Conservation (phyloP, 2,797 vertebrate genomes). For the Melanotaenia trifasciata region DNA sequence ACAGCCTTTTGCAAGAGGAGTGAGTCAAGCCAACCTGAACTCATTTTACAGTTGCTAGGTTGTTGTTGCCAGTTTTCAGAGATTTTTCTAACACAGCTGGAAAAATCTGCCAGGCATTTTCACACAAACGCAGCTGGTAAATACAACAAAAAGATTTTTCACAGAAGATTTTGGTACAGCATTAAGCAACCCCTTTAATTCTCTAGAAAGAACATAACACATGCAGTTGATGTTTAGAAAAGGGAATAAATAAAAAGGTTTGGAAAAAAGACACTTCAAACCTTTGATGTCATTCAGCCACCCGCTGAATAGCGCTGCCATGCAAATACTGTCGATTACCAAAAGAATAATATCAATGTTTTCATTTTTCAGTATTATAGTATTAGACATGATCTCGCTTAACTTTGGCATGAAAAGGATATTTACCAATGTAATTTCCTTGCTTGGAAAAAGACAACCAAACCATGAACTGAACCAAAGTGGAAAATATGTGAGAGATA, state of each 20-base stretch:
- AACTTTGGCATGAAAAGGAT: neutral
- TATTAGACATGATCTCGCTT: neutral
- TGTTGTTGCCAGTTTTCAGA: neutral
- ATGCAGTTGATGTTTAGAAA: neutral
- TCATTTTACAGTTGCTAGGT: neutral
- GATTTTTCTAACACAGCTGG: neutral
- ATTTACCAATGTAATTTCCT: slow-evolving; percentile 7
- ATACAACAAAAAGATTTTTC: neutral
- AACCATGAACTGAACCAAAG: slow-evolving; percentile 3
- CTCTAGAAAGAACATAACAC: neutral
- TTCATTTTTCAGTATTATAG: neutral
- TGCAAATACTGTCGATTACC: neutral
- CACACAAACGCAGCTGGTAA: slow-evolving; percentile 3
- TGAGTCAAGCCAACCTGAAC: neutral
- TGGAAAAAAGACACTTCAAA: neutral
- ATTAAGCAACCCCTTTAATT: neutral
- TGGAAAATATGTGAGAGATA: slow-evolving; percentile 3
- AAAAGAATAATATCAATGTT: neutral
- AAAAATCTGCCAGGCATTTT: neutral
- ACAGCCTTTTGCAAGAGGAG: neutral
- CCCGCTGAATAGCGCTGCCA: neutral
- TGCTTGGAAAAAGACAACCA: slow-evolving; percentile 3
- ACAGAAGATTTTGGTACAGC: neutral
- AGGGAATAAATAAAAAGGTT: neutral
- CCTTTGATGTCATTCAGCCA: slow-evolving; percentile 1